Evolutionary conservation across 1,140 invertebrate species (phyloP).

Genomic region (Zophobas atratus): DNA sequence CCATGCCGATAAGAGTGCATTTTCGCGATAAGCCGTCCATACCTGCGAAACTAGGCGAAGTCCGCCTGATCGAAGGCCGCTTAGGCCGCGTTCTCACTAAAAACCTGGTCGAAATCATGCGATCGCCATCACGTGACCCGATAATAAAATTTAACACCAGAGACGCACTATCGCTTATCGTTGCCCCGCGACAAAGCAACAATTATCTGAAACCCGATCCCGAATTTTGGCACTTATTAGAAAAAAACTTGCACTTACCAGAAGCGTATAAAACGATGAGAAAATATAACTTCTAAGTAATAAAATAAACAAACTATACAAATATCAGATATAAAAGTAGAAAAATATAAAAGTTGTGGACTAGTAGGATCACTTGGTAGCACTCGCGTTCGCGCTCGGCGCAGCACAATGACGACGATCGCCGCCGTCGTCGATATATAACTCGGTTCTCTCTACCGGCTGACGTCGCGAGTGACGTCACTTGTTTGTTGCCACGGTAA

Average conservation of each 20-base stretch:
- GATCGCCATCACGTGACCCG: neutral
- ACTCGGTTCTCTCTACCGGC: conserved; percentile 58
- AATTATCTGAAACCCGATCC: neutral
- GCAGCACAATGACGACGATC: conserved; percentile 64
- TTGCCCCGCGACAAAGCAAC: neutral
- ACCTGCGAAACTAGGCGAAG: too few relatives aligned
- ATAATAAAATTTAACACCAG: too few relatives aligned
- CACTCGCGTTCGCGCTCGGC: conserved; percentile 64
- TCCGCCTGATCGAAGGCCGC: neutral
- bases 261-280: conserved; percentile 63
- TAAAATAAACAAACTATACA: conserved; percentile 65
- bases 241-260: conserved; percentile 57
- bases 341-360: conserved; percentile 68
- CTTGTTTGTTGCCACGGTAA: conserved; percentile 62
- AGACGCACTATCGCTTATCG: too few relatives aligned
- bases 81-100: neutral
- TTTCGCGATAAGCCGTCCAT: too few relatives aligned
- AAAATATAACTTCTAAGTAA: conserved; percentile 61
- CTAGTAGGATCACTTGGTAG: conserved; percentile 64
- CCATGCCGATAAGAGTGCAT: too few relatives aligned
- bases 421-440: conserved; percentile 65
- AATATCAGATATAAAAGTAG: conserved; percentile 67
- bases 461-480: conserved; percentile 65
- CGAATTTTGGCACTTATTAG: neutral
- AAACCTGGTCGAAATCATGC: neutral